Evolutionary conservation across 1,140 invertebrate genomes (phyloP), one percentile per base, ranked within the genome.

Genomic region (Seison nebaliae): DNA sequence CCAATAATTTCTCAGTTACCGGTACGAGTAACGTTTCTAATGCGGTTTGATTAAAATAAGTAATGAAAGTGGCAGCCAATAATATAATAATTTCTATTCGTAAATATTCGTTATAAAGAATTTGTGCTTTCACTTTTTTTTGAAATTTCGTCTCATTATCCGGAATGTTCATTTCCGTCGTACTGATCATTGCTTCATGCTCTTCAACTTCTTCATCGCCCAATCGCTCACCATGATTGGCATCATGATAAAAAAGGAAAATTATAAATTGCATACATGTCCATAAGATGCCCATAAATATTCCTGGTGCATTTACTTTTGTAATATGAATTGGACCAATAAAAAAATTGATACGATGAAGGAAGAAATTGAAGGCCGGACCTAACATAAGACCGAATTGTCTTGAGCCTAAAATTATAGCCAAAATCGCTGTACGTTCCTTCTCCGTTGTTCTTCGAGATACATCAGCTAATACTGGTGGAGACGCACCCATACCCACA

Each of bases 361-460:
- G 22, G 19, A 45, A 38, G 21, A 49, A 36, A 36, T 49, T 48
- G 23, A 47, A 46, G 22, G 41, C 46, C 22, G 47, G 47, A n/a
- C 47, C 47, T 36, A 48, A 42, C 18, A 48, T 41, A 1, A 49
- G 31, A 3, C 48, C 48, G 15, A 48, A 21, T 38, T 49, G 48
- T 17, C 46, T 37, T 28, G 37, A 46, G 12, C 40, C 41, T 15
- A 46, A 38, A 14, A 48, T 28, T 9, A 39, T 31, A 3, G 46
- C 38, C 3, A 49, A 26, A 15, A 47, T 35, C 12, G 42, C 17
- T 5, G 47, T 49, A 28, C 48, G 16, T n/a, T 47, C 45, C 28
- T 46, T 43, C 21, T 43, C 44, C 2, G 35, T 28, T 24, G 45
- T 49, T 23, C 37, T 40, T 9, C 39, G 23, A 17, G 46, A 40